Conservation (phyloP, 2,888 invertebrate genomes). For the Aphodius granarius region DNA sequence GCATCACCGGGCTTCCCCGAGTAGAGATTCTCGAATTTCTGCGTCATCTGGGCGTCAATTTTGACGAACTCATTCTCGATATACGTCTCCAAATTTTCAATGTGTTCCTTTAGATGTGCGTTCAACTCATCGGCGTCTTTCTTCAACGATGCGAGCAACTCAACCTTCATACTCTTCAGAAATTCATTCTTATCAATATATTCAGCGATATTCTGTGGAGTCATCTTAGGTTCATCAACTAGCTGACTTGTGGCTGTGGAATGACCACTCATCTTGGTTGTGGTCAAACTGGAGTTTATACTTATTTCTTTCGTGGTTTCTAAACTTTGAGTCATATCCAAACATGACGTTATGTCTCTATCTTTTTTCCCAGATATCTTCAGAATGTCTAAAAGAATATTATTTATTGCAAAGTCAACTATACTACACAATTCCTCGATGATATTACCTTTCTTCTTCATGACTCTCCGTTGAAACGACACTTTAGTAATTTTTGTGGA, state of each 20-base stretch:
- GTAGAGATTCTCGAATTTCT: constrained; percentile 30
- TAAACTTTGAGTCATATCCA: neutral
- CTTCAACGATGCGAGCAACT: constrained; percentile 23
- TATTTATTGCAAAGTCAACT: neutral
- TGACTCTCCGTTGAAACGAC: constrained; percentile 5
- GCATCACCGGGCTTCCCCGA: neutral
- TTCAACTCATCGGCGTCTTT: constrained; percentile 40
- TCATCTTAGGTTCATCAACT: neutral
- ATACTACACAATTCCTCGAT: too few relatives aligned
- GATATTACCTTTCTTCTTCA: neutral
- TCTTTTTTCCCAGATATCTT: neutral
- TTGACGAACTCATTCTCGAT: constrained; percentile 45
- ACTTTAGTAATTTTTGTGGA: constrained; percentile 26
- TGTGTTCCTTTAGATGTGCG: constrained; percentile 41
- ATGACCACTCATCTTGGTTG: neutral
- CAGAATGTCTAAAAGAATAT: neutral
- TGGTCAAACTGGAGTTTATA: neutral
- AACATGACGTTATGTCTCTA: neutral
- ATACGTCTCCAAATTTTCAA: constrained; percentile 42
- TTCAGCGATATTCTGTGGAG: neutral
- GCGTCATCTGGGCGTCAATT: constrained; percentile 40
- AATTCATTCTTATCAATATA: constrained; percentile 22
- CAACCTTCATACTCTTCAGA: constrained; percentile 24
- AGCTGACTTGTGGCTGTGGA: neutral
- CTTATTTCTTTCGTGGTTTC: neutral